Evolutionary conservation across 2,113 vertebrate species (phyloP), one percentile per base, ranked within the genome.

Genomic region (Scolopax mira): DNA sequence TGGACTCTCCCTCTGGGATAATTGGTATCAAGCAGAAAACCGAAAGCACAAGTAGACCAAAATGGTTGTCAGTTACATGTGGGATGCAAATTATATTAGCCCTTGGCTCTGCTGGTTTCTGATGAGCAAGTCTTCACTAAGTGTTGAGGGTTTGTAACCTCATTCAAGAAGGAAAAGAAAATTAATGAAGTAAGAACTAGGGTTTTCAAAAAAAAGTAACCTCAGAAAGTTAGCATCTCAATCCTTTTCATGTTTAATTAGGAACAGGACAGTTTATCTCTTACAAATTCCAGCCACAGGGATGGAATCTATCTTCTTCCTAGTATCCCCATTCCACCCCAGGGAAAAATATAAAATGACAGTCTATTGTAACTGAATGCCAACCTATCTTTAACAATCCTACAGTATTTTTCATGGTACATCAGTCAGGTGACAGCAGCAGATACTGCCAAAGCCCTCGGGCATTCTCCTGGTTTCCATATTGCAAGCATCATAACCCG

Each of bases 341-440:
- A 18, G 11, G 17, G 16, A 22, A 79, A 90, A 70, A 60, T 8
- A 58, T 2, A 60, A 64, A 91, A 65, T 16, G 25, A 58, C 44
- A 72, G 19, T 10, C 52, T 41, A 55, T 49, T 84, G 21, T 33
- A 57, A 65, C 44, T 42, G 31, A 87, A 66, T 39, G 41, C 39
- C 61, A 89, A n/a, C 48, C 37, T 69, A 5, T 69, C 90, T 90
- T 94, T 71, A 83, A 67, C 61, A 86, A 48, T 57, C 57, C 57
- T 33, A 10, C 1, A 3, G 23, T 86, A 37, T 54, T 85, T 81
- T 72, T 93, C 88, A 85, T 17, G 64, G 86, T 48, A 37, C 62
- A 35, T 33, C 44, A 70, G 70, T 70, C 83, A 85, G 66, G 62
- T 69, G 83, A 89, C 62, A 91, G 79, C 7, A 2, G 52, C n/a